These are phyloP conservation scores for Hiodon alosoides DNA, from an alignment of 2,113 vertebrate genomes.

Conservation along the genomic window DNA sequence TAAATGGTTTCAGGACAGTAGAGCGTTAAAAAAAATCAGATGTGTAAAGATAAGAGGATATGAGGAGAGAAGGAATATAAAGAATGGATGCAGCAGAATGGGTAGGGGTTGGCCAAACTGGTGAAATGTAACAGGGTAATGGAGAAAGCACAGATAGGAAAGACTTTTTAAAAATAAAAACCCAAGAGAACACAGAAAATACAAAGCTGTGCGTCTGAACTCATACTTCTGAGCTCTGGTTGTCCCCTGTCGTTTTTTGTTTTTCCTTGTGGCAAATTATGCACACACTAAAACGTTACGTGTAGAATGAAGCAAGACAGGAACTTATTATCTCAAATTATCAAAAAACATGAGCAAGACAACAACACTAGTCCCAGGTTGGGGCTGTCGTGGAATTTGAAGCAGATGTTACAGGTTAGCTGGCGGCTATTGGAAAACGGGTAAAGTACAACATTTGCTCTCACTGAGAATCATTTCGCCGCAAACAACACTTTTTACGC, in stretches of 20 bases:
- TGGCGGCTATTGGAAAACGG: too few relatives aligned
- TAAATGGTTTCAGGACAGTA: constrained; percentile 23
- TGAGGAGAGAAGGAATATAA: constrained; percentile 30
- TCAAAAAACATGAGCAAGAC: background rate
- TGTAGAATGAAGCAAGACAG: background rate
- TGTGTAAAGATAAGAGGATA: constrained; percentile 50
- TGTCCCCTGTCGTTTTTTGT: background rate
- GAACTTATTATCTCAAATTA: background rate
- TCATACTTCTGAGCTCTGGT: background rate
- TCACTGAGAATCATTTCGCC: too few relatives aligned
- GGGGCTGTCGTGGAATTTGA: too few relatives aligned
- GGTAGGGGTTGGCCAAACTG: constrained; percentile 19
- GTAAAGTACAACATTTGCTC: too few relatives aligned
- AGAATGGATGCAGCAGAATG: constrained; percentile 21
- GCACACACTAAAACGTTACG: constrained; percentile 7
- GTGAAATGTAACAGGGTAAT: constrained; percentile 27
- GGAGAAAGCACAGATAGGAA: constrained; percentile 24
- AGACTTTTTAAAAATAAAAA: constrained; percentile 31
- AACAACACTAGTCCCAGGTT: too few relatives aligned
- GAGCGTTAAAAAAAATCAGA: constrained; percentile 53
- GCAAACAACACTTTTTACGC: too few relatives aligned
- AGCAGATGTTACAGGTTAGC: too few relatives aligned
- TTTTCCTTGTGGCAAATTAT: constrained; percentile 1
- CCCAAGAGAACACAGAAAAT: constrained; percentile 31
- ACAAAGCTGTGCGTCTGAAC: constrained; percentile 12